A percentile compares a stretch with the other conserved stretches of the same genome.
Evolutionary conservation across 2,113 vertebrate genomes (phyloP).

Genomic region (Phalacrocorax brasilianus): DNA sequence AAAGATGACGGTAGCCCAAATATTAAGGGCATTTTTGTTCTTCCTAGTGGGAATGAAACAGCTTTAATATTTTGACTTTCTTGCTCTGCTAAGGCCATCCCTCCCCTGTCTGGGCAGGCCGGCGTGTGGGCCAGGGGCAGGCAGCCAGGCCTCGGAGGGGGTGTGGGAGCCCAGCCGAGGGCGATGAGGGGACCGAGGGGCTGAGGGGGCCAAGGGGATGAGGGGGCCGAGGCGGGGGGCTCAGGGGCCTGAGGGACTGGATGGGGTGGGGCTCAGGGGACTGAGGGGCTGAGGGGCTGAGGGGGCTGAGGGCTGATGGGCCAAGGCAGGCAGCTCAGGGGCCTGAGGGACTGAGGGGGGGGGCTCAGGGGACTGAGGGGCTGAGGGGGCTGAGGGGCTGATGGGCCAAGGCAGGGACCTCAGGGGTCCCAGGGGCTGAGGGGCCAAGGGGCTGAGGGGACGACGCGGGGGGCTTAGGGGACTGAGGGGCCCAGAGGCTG

Average conservation of each 20-base stretch:
- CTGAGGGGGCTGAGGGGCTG: not conserved
- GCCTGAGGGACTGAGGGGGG: too few relatives aligned
- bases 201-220: too few relatives aligned
- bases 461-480: not conserved
- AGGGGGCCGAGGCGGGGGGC: too few relatives aligned
- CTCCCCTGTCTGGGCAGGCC: not conserved
- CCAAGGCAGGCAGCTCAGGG: too few relatives aligned
- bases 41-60: not conserved
- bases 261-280: too few relatives aligned
- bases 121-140: rapidly evolving
- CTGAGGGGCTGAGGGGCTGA: not conserved
- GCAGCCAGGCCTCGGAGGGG: not conserved
- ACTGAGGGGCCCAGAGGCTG: too few relatives aligned
- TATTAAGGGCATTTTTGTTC: not conserved
- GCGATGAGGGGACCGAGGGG: too few relatives aligned
- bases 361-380: too few relatives aligned
- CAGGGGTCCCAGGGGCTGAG: too few relatives aligned
- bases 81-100: rapidly evolving
- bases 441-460: not conserved
- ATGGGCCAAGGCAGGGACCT: too few relatives aligned
- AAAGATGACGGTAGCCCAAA: not conserved
- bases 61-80: not conserved
- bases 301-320: too few relatives aligned
- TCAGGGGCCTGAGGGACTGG: not conserved
- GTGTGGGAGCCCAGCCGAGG: not conserved